Base-by-base conservation (phyloP, 1,140 invertebrate genomes). In the Zaprionus inermis region DNA sequence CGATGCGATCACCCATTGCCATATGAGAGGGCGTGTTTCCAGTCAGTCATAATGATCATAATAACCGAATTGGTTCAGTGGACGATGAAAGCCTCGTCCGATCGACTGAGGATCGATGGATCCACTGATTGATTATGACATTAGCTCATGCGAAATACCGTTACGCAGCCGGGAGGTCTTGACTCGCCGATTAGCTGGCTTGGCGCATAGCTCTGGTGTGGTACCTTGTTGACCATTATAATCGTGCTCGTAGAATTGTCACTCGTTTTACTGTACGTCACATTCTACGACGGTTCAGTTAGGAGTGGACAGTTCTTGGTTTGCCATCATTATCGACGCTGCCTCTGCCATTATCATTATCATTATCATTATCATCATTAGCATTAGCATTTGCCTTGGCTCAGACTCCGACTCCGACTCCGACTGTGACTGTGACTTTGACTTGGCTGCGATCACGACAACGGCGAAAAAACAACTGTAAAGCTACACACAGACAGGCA, bases 261-360 rank as follows among this genome's bases (percentile, higher is more conserved):
- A 74, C 65, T 80, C 59, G 78, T 78, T 84, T 84, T 44, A 69
- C 64, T 49, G 79, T 54, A 71, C 6, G 6, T 24, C 32, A 5
- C 63, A 68, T 71, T 83, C 78, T 67, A 36, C 9, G 16, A 41
- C 58, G 59, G 67, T 76, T 66, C 82, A 86, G 85, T 75, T 54
- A 70, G 14, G 0, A 12, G 20, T 72, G 72, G 70, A 68, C 70
- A 72, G 56, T 73, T 61, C 57, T 56, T 38, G 14, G 6, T 44
- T 73, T 54, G 71, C 49, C 64, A 63, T 64, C 34, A 75, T 74
- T 85, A 85, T 79, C 76, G 38, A 44, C 38, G 76, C 44, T 49
- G 38, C 12, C 16, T 18, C 52, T 70, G 30, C 55, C 58, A 79
- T 86, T 81, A 79, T 76, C 71, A 81, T 69, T 60, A 66, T 55